A percentile compares a stretch with the other conserved stretches of the same genome.
phyloP scores from a whole-genome alignment of 2,113 vertebrate species.

The Larimichthys crocea region DNA sequence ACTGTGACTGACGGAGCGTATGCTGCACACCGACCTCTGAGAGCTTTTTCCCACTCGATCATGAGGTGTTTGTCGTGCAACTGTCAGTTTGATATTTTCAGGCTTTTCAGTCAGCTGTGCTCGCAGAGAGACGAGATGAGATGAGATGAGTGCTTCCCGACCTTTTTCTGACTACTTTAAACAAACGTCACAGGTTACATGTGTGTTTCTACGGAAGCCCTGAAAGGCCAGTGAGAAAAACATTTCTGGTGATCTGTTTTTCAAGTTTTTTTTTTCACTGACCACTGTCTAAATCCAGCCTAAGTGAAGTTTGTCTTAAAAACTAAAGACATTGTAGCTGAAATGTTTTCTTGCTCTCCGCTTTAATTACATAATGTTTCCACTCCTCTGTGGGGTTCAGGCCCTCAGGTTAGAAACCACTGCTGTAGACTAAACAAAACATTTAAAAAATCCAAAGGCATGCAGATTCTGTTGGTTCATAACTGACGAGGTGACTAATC shows the following conservation, averaged over 20 bases:
- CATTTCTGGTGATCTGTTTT: too few relatives aligned
- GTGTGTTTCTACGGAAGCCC: too few relatives aligned
- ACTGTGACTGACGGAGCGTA: constrained; percentile 19
- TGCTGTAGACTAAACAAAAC: not conserved
- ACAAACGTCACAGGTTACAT: too few relatives aligned
- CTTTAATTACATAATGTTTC: not conserved
- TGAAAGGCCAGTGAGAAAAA: too few relatives aligned
- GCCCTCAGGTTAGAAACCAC: not conserved
- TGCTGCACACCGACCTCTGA: constrained; percentile 10
- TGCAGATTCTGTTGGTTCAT: not conserved
- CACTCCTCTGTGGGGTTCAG: not conserved
- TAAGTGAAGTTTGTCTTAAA: not conserved
- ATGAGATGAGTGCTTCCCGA: not conserved
- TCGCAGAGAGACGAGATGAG: too few relatives aligned
- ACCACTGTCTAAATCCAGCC: too few relatives aligned
- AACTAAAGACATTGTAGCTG: not conserved
- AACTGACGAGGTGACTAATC: not conserved
- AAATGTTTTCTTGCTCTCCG: not conserved
- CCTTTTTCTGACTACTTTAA: not conserved
- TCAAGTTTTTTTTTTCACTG: too few relatives aligned
- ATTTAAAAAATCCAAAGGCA: not conserved
- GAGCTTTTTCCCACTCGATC: not conserved
- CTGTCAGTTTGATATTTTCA: constrained; percentile 6
- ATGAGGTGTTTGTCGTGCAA: not conserved
- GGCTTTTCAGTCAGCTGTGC: not conserved